Evolutionary conservation across 2,888 invertebrate species (phyloP), one percentile per base, ranked within the genome.

Genomic region (Tillus elongatus): DNA sequence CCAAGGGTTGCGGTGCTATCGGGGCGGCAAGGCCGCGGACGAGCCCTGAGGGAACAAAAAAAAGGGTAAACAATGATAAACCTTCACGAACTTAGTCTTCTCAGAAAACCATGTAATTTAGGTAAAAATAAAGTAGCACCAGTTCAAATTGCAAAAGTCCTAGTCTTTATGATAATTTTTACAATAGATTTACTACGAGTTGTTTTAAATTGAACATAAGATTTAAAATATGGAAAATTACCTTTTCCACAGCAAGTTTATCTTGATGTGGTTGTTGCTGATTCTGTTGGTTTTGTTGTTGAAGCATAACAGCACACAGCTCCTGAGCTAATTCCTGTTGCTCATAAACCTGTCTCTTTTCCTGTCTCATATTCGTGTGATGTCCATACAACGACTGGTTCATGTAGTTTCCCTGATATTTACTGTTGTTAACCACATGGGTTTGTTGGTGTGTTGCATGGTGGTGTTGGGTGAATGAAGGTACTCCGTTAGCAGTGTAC

Each of bases 401-500:
- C 32, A 61, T 51, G 40, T 64, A 61, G 37, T 47, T 47, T 31
- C 45, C 44, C 37, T 60, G 61, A 39, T 62, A 61, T 13, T 49
- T 47, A 27, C 47, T 50, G 40, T 56, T 54, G 35, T 56, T 46
- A 38, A 57, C 52, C 33, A 50, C 53, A 36, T 56, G 48, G 42
- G 57, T 56, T 43, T 45, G 51, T 37, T 54, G 55, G 45, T 63
- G 61, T 13, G 57, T 51, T 8, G 59, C 54, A 35, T 61, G 62
- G 46, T 65, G 64, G 41, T 65, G 65, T 51, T 66, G 66, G 1
- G 64, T 63, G 45, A 65, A 66, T 3, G 64, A 61, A 41, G 74
- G 73, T 58, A 74, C 69, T 46, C 64, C 63, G 47, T 65, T 65
- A 8, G 65, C 62, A 8, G 64, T 60, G 44, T 66, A 66, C 36